Percentiles rank a stretch among this genome's conserved stretches.
phyloP scores from a whole-genome alignment of 2,797 vertebrate genomes.

The Phylloscopus collybita region DNA sequence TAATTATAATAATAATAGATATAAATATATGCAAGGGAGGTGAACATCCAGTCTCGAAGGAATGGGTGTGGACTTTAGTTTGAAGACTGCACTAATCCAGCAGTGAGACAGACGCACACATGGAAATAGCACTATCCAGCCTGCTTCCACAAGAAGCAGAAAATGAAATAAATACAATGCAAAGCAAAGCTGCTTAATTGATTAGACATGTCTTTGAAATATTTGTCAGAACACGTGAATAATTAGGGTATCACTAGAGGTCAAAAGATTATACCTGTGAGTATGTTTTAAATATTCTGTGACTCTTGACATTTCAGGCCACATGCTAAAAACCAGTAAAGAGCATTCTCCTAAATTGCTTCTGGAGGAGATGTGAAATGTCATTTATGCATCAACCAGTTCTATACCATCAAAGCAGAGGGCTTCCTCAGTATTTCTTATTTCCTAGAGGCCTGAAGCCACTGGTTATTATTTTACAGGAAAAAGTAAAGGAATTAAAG shows the following conservation, averaged over 20 bases:
- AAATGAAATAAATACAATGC: not conserved
- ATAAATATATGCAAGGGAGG: not conserved
- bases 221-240: not conserved
- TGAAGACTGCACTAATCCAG: not conserved
- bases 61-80: not conserved
- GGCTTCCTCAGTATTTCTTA: not conserved
- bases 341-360: not conserved
- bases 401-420: not conserved
- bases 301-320: not conserved
- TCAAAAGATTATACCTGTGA: not conserved
- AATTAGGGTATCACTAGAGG: not conserved
- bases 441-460: not conserved
- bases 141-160: not conserved
- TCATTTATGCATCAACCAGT: not conserved
- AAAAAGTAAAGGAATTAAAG: not conserved
- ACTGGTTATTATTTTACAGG: not conserved
- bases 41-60: accelerated
- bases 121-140: not conserved
- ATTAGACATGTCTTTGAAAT: not conserved
- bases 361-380: not conserved
- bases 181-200: not conserved
- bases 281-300: not conserved
- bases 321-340: not conserved
- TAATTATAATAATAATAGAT: not conserved
- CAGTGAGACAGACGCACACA: not conserved